These are phyloP conservation scores for Osmerus eperlanus DNA, from an alignment of 2,113 vertebrate species.

Conservation along the genomic window DNA sequence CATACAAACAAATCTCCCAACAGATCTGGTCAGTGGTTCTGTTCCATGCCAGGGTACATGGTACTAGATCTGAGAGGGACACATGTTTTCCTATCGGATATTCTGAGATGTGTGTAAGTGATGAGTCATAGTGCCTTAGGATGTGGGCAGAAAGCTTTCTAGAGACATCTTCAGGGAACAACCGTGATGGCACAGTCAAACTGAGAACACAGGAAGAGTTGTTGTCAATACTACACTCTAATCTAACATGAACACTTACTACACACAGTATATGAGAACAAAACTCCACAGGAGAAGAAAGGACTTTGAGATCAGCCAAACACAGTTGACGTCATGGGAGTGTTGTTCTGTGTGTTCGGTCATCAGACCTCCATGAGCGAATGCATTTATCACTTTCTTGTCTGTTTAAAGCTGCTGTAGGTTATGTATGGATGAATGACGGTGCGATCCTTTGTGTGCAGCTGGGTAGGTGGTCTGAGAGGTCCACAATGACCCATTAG, in stretches of 20 bases:
- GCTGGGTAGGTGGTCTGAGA: not conserved
- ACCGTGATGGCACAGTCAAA: too few species aligned
- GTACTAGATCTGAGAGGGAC: too few species aligned
- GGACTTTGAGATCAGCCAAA: not conserved
- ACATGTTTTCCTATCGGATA: too few species aligned
- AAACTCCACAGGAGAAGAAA: not conserved
- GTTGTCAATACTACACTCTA: not conserved
- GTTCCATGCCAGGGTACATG: too few species aligned
- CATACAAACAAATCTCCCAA: not conserved
- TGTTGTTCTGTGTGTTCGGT: not conserved
- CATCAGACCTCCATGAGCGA: constrained; percentile 34
- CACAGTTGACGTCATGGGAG: not conserved
- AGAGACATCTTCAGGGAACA: too few species aligned
- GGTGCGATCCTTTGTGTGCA: constrained; percentile 2
- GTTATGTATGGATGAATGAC: constrained; percentile 20
- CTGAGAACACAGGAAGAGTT: not conserved
- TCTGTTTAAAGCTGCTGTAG: constrained; percentile 35
- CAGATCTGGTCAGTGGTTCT: too few species aligned
- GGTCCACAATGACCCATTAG: not conserved
- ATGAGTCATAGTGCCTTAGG: too few species aligned
- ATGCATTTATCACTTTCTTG: constrained; percentile 27
- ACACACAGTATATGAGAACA: not conserved
- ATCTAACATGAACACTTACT: not conserved
- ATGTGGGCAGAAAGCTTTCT: too few species aligned
- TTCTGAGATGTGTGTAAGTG: too few species aligned